Conservation (phyloP, 2,797 vertebrate species). For the Lerista edwardsae region DNA sequence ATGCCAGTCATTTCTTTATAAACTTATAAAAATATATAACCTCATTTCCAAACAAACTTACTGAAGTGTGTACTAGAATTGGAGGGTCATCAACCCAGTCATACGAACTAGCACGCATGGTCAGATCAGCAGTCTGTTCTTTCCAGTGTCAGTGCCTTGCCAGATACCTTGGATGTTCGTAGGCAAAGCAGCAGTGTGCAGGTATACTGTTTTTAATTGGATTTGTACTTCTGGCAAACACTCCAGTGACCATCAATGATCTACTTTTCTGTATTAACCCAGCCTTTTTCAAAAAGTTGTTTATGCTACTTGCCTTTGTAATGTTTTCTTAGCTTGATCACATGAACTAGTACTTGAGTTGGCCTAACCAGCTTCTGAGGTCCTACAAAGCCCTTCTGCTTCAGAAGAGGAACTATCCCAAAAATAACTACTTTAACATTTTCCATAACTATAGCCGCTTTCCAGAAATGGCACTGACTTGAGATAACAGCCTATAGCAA, state of each 20-base stretch:
- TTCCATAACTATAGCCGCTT: not conserved
- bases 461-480: not conserved
- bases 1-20: not conserved
- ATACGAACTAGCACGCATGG: not conserved
- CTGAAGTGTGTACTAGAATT: not conserved
- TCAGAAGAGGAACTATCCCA: not conserved
- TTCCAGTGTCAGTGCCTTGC: not conserved
- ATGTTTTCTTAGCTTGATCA: not conserved
- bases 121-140: not conserved
- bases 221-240: too few species aligned
- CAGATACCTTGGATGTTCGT: not conserved
- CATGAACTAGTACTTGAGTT: not conserved
- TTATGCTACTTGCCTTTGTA: not conserved
- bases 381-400: not conserved
- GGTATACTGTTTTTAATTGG: not conserved
- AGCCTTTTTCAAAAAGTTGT: not conserved
- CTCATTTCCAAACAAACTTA: too few species aligned
- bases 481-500: too few species aligned
- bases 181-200: not conserved
- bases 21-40: too few species aligned
- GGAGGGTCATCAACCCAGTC: not conserved
- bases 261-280: not conserved
- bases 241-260: not conserved
- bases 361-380: not conserved
- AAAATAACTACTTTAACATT: not conserved